A percentile compares a stretch with the other conserved stretches of the same genome.
These are phyloP conservation scores for Megastigmus dorsalis DNA, from an alignment of 2,888 invertebrate genomes.

Conservation along the genomic window DNA sequence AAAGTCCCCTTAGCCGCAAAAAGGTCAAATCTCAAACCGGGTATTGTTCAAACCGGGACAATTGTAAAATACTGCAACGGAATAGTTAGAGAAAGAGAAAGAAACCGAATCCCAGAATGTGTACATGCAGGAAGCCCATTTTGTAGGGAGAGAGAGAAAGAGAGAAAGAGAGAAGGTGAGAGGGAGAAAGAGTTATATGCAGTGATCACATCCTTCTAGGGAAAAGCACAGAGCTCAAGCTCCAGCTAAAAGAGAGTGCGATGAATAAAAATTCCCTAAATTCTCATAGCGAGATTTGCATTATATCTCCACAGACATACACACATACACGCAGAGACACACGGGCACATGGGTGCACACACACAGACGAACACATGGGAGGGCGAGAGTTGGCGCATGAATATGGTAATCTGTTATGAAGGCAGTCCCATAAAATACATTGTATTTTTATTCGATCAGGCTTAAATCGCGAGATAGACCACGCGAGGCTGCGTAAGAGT, in stretches of 20 bases:
- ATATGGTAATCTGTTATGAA: constrained; percentile 46
- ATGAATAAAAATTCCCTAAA: constrained; percentile 48
- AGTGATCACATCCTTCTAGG: neutral
- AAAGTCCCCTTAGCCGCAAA: too few species aligned
- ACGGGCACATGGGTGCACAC: neutral
- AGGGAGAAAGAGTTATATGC: neutral
- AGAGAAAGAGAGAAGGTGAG: too few species aligned
- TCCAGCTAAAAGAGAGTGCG: constrained; percentile 11
- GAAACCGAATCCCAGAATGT: neutral
- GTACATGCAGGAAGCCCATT: neutral
- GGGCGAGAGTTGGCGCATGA: constrained; percentile 29
- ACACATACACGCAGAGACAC: too few species aligned
- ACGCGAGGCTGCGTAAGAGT: too few species aligned
- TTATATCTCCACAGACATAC: too few species aligned
- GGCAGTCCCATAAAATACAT: constrained; percentile 24
- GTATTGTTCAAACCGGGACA: neutral
- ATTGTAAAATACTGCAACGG: neutral
- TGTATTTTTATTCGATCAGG: constrained; percentile 45
- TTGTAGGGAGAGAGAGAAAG: too few species aligned
- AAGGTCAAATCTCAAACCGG: neutral
- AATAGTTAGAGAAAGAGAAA: neutral
- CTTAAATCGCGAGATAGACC: constrained; percentile 30
- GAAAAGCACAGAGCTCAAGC: neutral
- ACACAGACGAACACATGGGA: neutral
- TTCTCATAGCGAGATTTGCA: constrained; percentile 32